Evolutionary conservation across 2,113 vertebrate genomes (phyloP), one percentile per base, ranked within the genome.

Genomic region (Turnix velox): DNA sequence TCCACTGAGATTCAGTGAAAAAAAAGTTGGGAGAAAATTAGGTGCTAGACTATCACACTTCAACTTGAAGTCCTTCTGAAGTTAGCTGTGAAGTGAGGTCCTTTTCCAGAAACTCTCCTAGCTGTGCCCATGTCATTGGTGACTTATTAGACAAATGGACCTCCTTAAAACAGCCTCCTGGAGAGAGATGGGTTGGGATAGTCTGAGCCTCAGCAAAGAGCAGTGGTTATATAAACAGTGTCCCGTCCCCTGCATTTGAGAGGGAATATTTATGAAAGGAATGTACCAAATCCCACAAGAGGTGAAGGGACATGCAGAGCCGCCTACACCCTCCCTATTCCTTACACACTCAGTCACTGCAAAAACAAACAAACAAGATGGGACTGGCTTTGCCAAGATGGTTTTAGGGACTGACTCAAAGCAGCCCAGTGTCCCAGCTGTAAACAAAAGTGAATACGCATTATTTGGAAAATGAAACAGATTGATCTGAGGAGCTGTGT

Each of bases 331-430:
- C 91, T 63, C 74, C 69, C 23, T 52, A n/a, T 63, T 92, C 87
- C 86, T 89, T 94, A 76, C 83, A 82, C 81, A 42, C 79, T 15
- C 90, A 89, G 72, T 28, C 88, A 13, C 83, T 90, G 93, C 84
- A 45, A 92, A 91, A 92, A 92, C 94, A 96, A 96, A 93, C 87
- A 90, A 87, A 89, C 94, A 93, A 81, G 82, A 62, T 48, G 7
- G 43, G 51, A 20, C 88, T 71, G 88, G 90, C 94, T 80, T 12
- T 91, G 93, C 96, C 91, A 31, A 27, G 68, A 15, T 35, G 77
- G 58, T 9, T 55, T 31, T 5, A 18, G 92, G 37, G 75, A 3
- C 75, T 75, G 72, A 71, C 23, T 80, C 55, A 68, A 90, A 91
- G 66, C 25, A 82, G 77, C 59, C 88, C 59, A 4, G 57, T n/a